Base-by-base conservation (phyloP, 1,140 invertebrate genomes). In the Diachasma alloeum region DNA sequence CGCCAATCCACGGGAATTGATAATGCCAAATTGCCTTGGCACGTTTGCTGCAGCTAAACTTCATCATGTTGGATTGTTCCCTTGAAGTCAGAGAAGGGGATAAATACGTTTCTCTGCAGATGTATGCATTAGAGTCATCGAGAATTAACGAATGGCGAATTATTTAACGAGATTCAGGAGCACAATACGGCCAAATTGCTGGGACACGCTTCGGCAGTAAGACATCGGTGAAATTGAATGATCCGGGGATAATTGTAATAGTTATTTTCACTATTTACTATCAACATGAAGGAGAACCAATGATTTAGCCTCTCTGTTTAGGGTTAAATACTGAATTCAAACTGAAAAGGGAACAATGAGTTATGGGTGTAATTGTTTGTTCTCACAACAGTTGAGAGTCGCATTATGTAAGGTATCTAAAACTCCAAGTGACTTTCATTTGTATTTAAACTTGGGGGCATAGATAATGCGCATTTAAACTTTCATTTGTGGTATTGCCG, bases 341-440 rank as follows among this genome's bases (percentile, higher is more conserved):
- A 63, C 42, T 36, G 6, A 10, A 36, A 72, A 72, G 1, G 48
- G 48, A 26, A 53, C 26, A 46, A 56, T 72, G 70, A 72, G 48
- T 72, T 72, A 72, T 72, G 44, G 26, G 44, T 72, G 44, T 72
- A 72, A 72, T 72, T 72, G 70, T 72, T 72, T 72, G 48, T 56
- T 56, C 70, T 72, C 70, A 56, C 70, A 72, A 72, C 46, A 72
- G 46, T 53, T 53, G 31, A 53, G 70, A 72, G 44, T 31, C n/a
- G 31, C 17, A 59, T 72, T 72, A 72, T 72, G 48, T 72, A 72
- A 72, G 31, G 10, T 53, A 31, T 37, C 42, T 48, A 48, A 24
- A 72, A 15, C 8, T n/a, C 24, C 46, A 72, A 53, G 26, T 15
- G 70, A 72, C 70, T 72, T 72, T 72, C 70, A 72, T 72, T 72